Evolutionary conservation across 2,888 invertebrate species (phyloP), one percentile per base, ranked within the genome.

Genomic region (Eilema caniola): DNA sequence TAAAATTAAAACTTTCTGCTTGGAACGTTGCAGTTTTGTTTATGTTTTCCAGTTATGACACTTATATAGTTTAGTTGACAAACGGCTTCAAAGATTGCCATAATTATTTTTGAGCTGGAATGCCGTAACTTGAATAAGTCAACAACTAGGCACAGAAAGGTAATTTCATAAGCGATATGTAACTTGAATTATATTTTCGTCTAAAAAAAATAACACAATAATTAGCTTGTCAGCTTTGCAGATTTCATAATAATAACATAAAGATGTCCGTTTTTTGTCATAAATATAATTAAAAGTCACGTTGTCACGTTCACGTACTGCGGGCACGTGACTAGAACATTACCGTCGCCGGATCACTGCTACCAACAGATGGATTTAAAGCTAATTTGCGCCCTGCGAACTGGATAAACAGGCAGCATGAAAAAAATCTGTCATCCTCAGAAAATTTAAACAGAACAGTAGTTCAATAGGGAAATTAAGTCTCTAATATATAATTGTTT

Each of bases 251-350:
- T 62, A 25, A 41, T n/a, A n/a, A n/a, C n/a, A n/a, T n/a, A 24
- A 41, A 37, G 41, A 10, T 5, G 25, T 41, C 37, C 24, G 62
- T 14, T 62, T 62, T 62, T 62, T 62, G 23, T 62, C 62, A 2
- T 20, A 20, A 67, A 67, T 41, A 69, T 77, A 71, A 81, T 79
- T 82, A 82, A 67, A 82, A 64, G 47, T 28, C 28, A 12, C 47
- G 28, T 47, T 25, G n/a, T 53, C 47, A 41, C 25, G 25, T 28
- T 64, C 64, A 64, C 64, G 64, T 64, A n/a, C 64, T 20, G 7
- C 3, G 28, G n/a, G 12, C 8, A 64, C 64, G 64, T 64, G 64
- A 64, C 64, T 28, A 63, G 47, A 53, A 53, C 28, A 28, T 53
- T 53, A 53, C n/a, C 28, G n/a, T 64, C 53, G 28, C 28, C 12